phyloP scores from a whole-genome alignment of 1,140 invertebrate genomes.

The Atta texana region DNA sequence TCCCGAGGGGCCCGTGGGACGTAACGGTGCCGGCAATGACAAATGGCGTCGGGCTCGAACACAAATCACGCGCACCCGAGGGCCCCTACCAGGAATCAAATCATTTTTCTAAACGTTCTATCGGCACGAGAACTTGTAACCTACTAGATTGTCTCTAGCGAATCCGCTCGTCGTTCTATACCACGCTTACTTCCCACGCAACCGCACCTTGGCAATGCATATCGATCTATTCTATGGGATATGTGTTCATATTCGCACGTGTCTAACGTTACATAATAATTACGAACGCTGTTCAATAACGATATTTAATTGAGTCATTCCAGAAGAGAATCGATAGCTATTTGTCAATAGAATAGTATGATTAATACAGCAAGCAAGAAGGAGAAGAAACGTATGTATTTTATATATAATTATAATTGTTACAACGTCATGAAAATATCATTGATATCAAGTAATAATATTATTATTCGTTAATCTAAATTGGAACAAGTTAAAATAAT shows the following conservation, averaged over 20 bases:
- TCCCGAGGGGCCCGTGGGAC: conserved; percentile 68
- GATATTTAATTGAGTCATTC: conserved; percentile 24
- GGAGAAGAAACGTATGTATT: background rate
- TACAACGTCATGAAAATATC: background rate
- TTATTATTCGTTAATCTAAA: background rate
- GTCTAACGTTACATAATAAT: conserved; percentile 46
- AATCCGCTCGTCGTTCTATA: conserved; percentile 27
- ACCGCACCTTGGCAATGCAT: conserved; percentile 47
- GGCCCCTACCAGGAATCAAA: conserved; percentile 69
- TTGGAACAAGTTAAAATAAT: background rate
- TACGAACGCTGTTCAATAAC: conserved; percentile 7
- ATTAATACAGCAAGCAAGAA: background rate
- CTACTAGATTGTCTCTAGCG: conserved; percentile 56
- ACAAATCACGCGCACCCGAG: conserved; percentile 74
- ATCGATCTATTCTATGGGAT: conserved; percentile 38
- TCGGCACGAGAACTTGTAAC: conserved; percentile 63
- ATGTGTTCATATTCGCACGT: conserved; percentile 19
- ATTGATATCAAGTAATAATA: background rate
- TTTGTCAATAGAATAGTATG: background rate
- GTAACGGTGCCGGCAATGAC: conserved; percentile 75
- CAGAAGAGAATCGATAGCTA: conserved; percentile 16
- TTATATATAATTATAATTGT: conserved; percentile 4
- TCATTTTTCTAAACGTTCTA: conserved; percentile 72
- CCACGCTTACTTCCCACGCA: conserved; percentile 53
- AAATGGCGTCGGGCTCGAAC: conserved; percentile 71